Percentiles rank a stretch among this genome's conserved stretches.
Evolutionary conservation across 2,797 vertebrate species (phyloP).

Genomic region (Peromyscus melanophrys): DNA sequence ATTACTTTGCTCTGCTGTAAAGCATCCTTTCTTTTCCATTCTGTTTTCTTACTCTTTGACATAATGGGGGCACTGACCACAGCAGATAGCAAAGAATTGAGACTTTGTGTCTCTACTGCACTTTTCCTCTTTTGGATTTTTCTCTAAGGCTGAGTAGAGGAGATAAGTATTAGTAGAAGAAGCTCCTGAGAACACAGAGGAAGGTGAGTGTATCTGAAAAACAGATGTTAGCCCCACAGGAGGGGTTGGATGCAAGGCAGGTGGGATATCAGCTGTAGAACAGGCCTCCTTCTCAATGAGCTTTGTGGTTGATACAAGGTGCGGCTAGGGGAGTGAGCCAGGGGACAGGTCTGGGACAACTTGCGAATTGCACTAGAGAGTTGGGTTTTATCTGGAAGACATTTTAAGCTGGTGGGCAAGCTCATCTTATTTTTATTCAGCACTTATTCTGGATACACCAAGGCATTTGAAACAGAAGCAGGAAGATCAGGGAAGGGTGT

Average conservation of each 20-base stretch:
- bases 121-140: constrained; percentile 33
- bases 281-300: background rate
- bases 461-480: background rate
- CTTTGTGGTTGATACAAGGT: background rate
- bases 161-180: background rate
- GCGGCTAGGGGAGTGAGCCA: background rate
- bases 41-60: background rate
- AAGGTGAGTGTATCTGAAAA: background rate
- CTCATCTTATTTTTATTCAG: background rate
- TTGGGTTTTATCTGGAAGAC: constrained; percentile 21
- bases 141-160: constrained; percentile 24
- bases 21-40: background rate
- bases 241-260: background rate
- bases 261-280: too few relatives aligned
- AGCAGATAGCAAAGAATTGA: constrained; percentile 2
- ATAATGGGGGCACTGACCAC: background rate
- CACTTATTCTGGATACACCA: background rate
- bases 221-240: background rate
- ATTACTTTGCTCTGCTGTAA: background rate
- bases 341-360: background rate
- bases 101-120: background rate
- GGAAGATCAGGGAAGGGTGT: background rate
- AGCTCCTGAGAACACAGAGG: background rate
- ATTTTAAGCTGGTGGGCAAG: background rate
- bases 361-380: background rate